Percentiles rank a stretch among this genome's conserved stretches.
phyloP scores from a whole-genome alignment of 2,797 vertebrate species.

The Mus caroli region DNA sequence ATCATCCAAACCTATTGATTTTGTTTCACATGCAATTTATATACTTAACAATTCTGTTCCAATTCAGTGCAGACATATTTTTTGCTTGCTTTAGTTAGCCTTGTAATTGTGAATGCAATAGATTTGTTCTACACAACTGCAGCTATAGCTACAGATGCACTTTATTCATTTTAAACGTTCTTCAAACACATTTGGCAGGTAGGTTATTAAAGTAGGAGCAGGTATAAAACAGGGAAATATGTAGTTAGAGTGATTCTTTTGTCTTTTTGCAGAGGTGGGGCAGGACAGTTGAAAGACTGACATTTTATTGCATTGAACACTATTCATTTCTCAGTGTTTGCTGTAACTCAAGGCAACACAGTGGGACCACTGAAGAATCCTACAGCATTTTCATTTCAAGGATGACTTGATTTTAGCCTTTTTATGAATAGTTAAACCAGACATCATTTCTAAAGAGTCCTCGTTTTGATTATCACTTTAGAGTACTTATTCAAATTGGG shows the following conservation, averaged over 20 bases:
- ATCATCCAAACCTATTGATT: constrained; percentile 42
- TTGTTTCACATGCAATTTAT: constrained; percentile 66
- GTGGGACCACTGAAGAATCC: constrained; percentile 44
- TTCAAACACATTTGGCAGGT: constrained; percentile 63
- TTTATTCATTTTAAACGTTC: constrained; percentile 74
- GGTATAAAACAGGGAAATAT: constrained; percentile 54
- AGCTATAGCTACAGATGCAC: constrained; percentile 30
- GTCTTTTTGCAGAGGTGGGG: constrained; percentile 33
- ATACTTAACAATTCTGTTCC: constrained; percentile 66
- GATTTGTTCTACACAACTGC: constrained; percentile 56
- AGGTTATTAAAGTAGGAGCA: constrained; percentile 57
- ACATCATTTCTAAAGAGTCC: constrained; percentile 30
- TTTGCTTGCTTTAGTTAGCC: constrained; percentile 61
- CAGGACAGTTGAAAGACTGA: constrained; percentile 68
- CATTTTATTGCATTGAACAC: constrained; percentile 68
- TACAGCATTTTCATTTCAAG: constrained; percentile 47
- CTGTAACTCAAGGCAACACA: constrained; percentile 63
- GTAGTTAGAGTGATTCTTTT: constrained; percentile 51
- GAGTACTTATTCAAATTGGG: constrained; percentile 42
- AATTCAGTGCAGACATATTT: constrained; percentile 41
- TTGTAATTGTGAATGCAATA: constrained; percentile 63
- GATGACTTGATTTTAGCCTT: constrained; percentile 37
- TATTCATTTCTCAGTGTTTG: constrained; percentile 61
- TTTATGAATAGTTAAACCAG: constrained; percentile 39
- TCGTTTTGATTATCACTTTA: constrained; percentile 11